Percentiles rank a stretch among this genome's conserved stretches.
These are phyloP conservation scores for Bugula neritina DNA, from an alignment of 2,888 invertebrate genomes.

Conservation along the genomic window DNA sequence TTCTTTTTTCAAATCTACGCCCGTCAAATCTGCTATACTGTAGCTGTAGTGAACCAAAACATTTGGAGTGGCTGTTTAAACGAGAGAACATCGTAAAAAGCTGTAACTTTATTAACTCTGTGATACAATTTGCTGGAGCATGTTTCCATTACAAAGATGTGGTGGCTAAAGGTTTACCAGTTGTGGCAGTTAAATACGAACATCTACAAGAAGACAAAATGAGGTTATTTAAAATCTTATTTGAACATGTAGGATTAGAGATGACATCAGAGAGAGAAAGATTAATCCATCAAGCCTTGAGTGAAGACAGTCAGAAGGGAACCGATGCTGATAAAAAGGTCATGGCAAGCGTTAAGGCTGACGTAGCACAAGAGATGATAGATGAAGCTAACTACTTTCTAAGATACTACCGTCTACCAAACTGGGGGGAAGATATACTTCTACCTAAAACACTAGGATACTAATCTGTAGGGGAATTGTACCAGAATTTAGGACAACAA, in stretches of 20 bases:
- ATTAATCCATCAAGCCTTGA: not conserved
- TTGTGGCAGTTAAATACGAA: constrained; percentile 1
- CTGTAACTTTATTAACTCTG: not conserved
- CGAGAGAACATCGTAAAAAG: not conserved
- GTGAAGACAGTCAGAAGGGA: not conserved
- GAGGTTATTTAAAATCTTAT: not conserved
- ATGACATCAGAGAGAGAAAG: not conserved
- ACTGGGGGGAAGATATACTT: not conserved
- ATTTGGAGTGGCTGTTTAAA: not conserved
- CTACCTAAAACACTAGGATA: constrained; percentile 16
- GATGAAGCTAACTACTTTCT: constrained; percentile 1
- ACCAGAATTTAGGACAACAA: no score
- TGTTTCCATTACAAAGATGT: not conserved
- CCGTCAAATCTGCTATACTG: not conserved
- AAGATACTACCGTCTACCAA: not conserved
- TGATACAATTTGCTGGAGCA: constrained; percentile 1
- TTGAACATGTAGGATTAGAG: not conserved
- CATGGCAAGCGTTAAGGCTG: not conserved
- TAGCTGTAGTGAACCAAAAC: not conserved
- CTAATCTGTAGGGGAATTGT: no score
- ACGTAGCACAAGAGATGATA: not conserved
- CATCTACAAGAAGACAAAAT: not conserved
- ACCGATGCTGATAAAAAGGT: not conserved
- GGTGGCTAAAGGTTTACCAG: not conserved
- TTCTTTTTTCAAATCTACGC: constrained; percentile 27